Base-by-base conservation (phyloP, 1,140 invertebrate genomes). In the Zeugodacus cucurbitae region DNA sequence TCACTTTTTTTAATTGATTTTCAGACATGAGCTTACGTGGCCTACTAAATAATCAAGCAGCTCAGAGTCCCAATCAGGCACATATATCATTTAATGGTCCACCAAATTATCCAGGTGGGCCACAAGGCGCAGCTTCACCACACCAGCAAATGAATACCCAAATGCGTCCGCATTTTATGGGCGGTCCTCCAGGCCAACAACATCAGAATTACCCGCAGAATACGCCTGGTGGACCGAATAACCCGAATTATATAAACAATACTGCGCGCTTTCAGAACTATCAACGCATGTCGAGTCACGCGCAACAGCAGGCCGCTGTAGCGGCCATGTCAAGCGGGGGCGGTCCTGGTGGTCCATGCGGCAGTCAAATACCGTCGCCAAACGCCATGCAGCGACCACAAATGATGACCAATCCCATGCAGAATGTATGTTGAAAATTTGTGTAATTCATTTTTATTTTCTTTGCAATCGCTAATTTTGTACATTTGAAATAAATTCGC, bases 151-250 rank as follows among this genome's bases (percentile, higher is more conserved):
- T 91, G 87, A 89, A 90, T 11, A 90, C 91, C n/a, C 91, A 91
- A 88, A 93, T 93, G 92, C 88, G 92, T 29, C 92, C 91, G 89
- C 92, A 93, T 90, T 93, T 93, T 70, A 92, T 93, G 91, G 89
- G 89, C 26, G 89, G 91, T 78, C 87, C 88, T 78, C 90, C 90
- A 87, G 89, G 88, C 58, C 89, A 90, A 89, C 89, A 90, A 88
- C 92, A 93, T 89, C 92, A 93, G 90, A 91, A 90, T 89, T 93
- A 91, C 89, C 88, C 90, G 2, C 92, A 92, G 89, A 91, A 91
- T 74, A 90, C 92, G 37, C 91, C 90, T 22, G 92, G 91, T n/a
- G 92, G 92, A 87, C 90, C 92, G 87, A 92, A 92, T 87, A 89
- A 67, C 88, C 90, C 87, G 85, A 90, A 88, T 87, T 93, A 93